Base-by-base conservation (phyloP, 2,888 invertebrate species). In the Tetanocera ferruginea region DNA sequence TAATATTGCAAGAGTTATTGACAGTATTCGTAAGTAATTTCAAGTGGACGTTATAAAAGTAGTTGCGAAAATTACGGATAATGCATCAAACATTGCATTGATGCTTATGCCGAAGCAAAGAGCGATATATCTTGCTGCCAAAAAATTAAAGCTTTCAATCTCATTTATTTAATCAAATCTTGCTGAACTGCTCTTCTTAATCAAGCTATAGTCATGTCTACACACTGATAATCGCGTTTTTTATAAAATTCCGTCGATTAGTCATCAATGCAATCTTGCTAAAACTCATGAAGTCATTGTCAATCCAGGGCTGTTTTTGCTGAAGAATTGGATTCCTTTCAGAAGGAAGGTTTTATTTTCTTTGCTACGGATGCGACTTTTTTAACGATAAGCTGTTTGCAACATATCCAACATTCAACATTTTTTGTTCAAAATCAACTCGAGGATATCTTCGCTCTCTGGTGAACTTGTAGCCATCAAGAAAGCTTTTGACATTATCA, bases 401-500 rank as follows among this genome's bases (percentile, higher is more conserved):
- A 72, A 60, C 6, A 71, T 55, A 17, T 19, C 71, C 3, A 9
- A 57, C 4, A 60, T 60, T 43, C 19, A 72, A 43, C 52, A 72
- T 2, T 72, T 60, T 57, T 25, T 43, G 5, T 72, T 72, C 17
- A 19, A n/a, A 19, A 72, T 72, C 37, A 34, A 23, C 9, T 14
- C 37, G 5, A 72, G 31, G 9, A 14, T 72, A 1, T 67, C 69
- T 1, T 73, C 72, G 2, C 67, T 73, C 0, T 55, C 51, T 34
- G 77, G 77, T 17, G 67, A 73, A 49, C 23, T 73, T 11, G 11
- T 14, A 0, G 77, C 77, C 2, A 57, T 73, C 11, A 37, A 69
- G n/a, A 73, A 72, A 66, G 72, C 72, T 2, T 57, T 72, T 23
- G 64, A 72, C 9, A 34, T 77, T 17, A 67, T 67, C 3, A 55